phyloP scores from a whole-genome alignment of 1,140 invertebrate species.

The Goniozus legneri region DNA sequence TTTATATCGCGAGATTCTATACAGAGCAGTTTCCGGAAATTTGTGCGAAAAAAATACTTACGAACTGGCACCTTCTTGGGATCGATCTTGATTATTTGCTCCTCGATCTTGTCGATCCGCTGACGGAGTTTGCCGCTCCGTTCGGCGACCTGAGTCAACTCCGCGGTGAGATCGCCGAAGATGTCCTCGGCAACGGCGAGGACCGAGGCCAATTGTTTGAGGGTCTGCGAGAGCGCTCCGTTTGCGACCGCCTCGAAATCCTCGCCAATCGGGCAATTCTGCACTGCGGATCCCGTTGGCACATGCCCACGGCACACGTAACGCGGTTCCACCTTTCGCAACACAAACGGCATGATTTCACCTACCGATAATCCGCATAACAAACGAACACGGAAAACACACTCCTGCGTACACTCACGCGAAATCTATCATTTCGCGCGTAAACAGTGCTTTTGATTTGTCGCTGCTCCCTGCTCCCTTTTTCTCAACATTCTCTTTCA shows the following conservation, averaged over 20 bases:
- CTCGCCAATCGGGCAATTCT: conserved; percentile 48
- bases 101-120: conserved; percentile 49
- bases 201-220: conserved; percentile 57
- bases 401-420: too few species aligned
- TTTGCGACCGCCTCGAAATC: conserved; percentile 55
- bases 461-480: too few species aligned
- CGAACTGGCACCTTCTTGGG: conserved; percentile 60
- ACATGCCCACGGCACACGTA: conserved; percentile 50
- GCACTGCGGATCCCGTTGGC: conserved; percentile 38
- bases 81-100: conserved; percentile 47
- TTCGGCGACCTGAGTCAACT: conserved; percentile 53
- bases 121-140: conserved; percentile 51
- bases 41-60: too few species aligned
- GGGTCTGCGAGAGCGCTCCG: conserved; percentile 52
- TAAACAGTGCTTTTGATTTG: too few species aligned
- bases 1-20: too few species aligned
- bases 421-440: too few species aligned
- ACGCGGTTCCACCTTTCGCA: conserved; percentile 48
- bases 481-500: too few species aligned
- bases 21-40: too few species aligned
- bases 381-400: too few species aligned
- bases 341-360: conserved; percentile 50
- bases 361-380: too few species aligned
- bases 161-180: conserved; percentile 55
- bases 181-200: conserved; percentile 57